phyloP scores from a whole-genome alignment of 2,113 vertebrate species.

The Fulmarus glacialis region DNA sequence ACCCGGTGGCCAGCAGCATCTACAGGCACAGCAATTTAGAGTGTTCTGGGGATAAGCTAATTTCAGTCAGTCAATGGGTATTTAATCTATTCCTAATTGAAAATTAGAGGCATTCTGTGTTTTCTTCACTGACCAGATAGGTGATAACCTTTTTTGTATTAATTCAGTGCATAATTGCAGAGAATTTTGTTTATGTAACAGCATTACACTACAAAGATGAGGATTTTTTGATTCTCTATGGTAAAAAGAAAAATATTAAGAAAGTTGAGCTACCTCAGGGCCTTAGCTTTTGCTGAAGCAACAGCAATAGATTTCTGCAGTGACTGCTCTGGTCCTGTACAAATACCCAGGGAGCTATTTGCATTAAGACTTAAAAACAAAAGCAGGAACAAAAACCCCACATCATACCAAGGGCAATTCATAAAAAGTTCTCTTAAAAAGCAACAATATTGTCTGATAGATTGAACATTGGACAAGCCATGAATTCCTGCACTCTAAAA shows the following conservation, averaged over 20 bases:
- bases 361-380: not conserved
- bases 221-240: not conserved
- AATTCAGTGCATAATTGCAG: not conserved
- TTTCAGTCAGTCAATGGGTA: not conserved
- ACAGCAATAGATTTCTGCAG: not conserved
- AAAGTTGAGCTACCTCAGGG: not conserved
- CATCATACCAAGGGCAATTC: not conserved
- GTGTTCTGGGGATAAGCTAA: not conserved
- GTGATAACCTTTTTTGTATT: not conserved
- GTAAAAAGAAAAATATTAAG: not conserved
- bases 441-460: not conserved
- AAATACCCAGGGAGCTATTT: not conserved
- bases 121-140: not conserved
- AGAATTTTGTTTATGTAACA: not conserved
- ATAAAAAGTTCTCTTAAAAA: not conserved
- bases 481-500: not conserved
- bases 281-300: not conserved
- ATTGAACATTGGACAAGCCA: not conserved
- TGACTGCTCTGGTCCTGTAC: not conserved
- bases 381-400: not conserved
- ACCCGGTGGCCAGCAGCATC: not conserved
- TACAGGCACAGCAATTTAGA: not conserved
- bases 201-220: not conserved
- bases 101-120: not conserved
- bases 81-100: not conserved